Evolutionary conservation across 2,888 invertebrate species (phyloP).

Genomic region (Tridacna crocea): DNA sequence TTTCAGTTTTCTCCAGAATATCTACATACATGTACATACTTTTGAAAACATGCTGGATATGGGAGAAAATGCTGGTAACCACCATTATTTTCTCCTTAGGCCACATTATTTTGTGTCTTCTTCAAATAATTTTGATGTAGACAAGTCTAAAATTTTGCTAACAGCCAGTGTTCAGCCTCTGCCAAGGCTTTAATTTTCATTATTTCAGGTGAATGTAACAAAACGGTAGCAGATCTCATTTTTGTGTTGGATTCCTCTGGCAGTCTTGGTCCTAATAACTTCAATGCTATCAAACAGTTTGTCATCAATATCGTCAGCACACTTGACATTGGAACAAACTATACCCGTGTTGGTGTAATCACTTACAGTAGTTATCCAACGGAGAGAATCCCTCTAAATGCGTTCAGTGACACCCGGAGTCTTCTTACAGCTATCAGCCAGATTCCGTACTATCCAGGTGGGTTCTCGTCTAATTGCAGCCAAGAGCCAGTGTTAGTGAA

Average conservation of each 20-base stretch:
- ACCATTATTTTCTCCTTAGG: too few relatives aligned
- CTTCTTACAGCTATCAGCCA: slow-evolving; percentile 49
- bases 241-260: slow-evolving; percentile 59
- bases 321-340: slow-evolving; percentile 46
- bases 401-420: slow-evolving; percentile 30
- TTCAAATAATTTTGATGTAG: too few relatives aligned
- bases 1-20: too few relatives aligned
- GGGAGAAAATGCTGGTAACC: too few relatives aligned
- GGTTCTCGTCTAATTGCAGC: neutral
- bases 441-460: slow-evolving; percentile 56
- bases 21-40: too few relatives aligned
- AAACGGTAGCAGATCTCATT: slow-evolving; percentile 52
- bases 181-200: neutral
- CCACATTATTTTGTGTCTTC: too few relatives aligned
- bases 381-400: slow-evolving; percentile 34
- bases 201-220: slow-evolving; percentile 51
- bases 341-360: slow-evolving; percentile 55
- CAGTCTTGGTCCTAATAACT: slow-evolving; percentile 50
- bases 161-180: too few relatives aligned
- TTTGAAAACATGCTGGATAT: too few relatives aligned
- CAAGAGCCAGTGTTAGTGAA: neutral
- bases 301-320: slow-evolving; percentile 46
- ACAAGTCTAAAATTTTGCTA: too few relatives aligned
- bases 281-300: slow-evolving; percentile 39
- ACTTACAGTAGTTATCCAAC: slow-evolving; percentile 54